These are phyloP conservation scores for Manis crassicaudata DNA, from an alignment of 2,797 vertebrate genomes.

Conservation along the genomic window DNA sequence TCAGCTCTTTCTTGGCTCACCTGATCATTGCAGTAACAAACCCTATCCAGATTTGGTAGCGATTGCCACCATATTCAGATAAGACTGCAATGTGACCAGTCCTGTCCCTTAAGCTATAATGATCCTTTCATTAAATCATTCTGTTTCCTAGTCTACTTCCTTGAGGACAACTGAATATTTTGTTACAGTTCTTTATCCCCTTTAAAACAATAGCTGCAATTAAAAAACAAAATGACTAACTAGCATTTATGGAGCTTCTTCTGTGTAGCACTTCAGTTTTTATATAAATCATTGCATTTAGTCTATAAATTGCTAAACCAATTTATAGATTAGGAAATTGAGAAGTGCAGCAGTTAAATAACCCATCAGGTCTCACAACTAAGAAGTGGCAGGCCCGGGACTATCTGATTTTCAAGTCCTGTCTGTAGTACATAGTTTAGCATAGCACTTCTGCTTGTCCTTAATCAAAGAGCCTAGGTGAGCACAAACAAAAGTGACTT, in stretches of 20 bases:
- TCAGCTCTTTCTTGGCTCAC: not conserved
- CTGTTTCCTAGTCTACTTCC: not conserved
- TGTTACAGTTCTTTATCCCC: not conserved
- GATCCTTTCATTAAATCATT: not conserved
- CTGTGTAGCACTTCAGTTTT: not conserved
- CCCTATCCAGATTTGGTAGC: not conserved
- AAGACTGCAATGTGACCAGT: not conserved
- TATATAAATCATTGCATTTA: conserved; percentile 2
- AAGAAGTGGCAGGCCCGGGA: not conserved
- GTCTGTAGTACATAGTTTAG: not conserved
- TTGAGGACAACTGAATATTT: not conserved
- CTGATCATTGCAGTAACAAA: not conserved
- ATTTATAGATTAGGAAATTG: not conserved
- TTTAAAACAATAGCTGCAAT: not conserved
- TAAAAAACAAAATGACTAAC: not conserved
- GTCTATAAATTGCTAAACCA: not conserved
- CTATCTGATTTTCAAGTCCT: not conserved
- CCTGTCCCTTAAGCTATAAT: not conserved
- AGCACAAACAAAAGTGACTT: not conserved
- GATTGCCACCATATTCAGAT: not conserved
- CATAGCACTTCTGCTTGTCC: not conserved
- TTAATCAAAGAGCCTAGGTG: not conserved
- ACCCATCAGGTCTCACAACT: not conserved
- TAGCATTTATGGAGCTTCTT: not conserved
- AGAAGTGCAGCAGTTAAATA: not conserved